Percentiles rank a stretch among this genome's conserved stretches.
Evolutionary conservation across 1,140 invertebrate species (phyloP).

Genomic region (Pteromalus puparum): DNA sequence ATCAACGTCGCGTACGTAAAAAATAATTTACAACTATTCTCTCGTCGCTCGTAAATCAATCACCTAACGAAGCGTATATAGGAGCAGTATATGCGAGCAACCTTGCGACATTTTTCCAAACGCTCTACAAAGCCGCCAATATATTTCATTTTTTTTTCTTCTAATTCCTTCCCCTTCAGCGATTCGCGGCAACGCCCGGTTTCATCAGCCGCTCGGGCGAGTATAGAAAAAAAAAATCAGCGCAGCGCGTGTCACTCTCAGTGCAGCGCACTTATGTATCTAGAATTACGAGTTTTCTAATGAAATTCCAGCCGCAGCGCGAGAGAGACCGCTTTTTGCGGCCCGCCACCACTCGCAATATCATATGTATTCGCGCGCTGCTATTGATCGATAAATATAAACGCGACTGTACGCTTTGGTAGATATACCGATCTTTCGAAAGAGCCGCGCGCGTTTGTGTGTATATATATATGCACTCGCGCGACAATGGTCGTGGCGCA

Average conservation of each 20-base stretch:
- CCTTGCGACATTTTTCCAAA: no score
- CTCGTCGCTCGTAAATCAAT: not conserved
- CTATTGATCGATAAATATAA: not conserved
- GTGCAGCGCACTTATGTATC: not conserved
- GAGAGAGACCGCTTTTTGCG: conserved; percentile 1
- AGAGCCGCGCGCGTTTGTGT: not conserved
- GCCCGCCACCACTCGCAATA: not conserved
- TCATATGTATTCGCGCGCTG: not conserved
- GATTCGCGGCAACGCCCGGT: not conserved
- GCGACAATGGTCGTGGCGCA: not conserved
- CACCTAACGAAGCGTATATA: not conserved
- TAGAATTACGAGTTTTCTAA: conserved; percentile 39
- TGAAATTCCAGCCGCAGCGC: not conserved
- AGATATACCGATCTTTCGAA: conserved; percentile 2
- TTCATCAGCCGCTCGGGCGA: not conserved
- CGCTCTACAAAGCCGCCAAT: no score
- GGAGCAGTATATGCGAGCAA: no score
- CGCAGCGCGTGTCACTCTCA: not conserved
- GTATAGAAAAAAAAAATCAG: not conserved
- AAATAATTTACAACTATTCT: not conserved
- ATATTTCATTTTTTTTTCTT: no score
- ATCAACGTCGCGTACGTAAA: not conserved
- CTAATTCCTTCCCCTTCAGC: not conserved
- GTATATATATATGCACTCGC: no score
- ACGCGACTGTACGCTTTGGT: not conserved